A percentile compares a stretch with the other conserved stretches of the same genome.
Conservation (phyloP, 2,797 vertebrate genomes). For the Botia kubotai region DNA sequence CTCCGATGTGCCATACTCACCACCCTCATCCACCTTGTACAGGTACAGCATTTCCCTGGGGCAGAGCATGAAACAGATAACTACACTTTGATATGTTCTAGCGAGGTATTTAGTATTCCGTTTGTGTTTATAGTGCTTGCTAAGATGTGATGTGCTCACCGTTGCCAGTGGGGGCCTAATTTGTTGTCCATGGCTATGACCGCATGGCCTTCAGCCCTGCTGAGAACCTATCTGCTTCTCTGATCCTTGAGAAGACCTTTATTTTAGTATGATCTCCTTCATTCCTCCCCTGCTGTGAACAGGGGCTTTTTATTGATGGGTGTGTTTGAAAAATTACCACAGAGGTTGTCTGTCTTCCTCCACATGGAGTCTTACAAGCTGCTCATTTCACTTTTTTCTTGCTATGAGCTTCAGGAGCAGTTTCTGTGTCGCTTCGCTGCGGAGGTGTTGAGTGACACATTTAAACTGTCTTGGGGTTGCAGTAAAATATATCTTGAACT, state of each 20-base stretch:
- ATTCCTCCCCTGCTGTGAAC: slow-evolving; percentile 38
- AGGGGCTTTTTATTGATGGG: slow-evolving; percentile 35
- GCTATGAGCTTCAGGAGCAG: not conserved
- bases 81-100: slow-evolving; percentile 18
- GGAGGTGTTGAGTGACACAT: slow-evolving; percentile 32
- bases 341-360: slow-evolving; percentile 15
- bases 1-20: slow-evolving; percentile 96
- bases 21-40: slow-evolving; percentile 91
- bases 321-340: slow-evolving; percentile 35
- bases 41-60: slow-evolving; percentile 76
- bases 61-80: not conserved
- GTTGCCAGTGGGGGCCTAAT: slow-evolving; percentile 5
- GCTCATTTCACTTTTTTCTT: slow-evolving; percentile 12
- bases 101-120: slow-evolving; percentile 22
- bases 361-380: slow-evolving; percentile 26
- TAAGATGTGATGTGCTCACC: slow-evolving; percentile 4
- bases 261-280: slow-evolving; percentile 27
- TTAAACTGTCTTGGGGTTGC: slow-evolving; percentile 4
- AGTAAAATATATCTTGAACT: not conserved
- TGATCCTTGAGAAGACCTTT: slow-evolving; percentile 41
- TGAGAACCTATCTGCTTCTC: slow-evolving; percentile 22
- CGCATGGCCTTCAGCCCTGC: slow-evolving; percentile 28
- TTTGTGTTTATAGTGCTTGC: not conserved
- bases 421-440: slow-evolving; percentile 8
- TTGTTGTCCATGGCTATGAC: slow-evolving; percentile 23